Percentiles rank a stretch among this genome's conserved stretches.
These are phyloP conservation scores for Caenorhabditis auriculariae DNA, from an alignment of 2,888 invertebrate species.

Conservation along the genomic window DNA sequence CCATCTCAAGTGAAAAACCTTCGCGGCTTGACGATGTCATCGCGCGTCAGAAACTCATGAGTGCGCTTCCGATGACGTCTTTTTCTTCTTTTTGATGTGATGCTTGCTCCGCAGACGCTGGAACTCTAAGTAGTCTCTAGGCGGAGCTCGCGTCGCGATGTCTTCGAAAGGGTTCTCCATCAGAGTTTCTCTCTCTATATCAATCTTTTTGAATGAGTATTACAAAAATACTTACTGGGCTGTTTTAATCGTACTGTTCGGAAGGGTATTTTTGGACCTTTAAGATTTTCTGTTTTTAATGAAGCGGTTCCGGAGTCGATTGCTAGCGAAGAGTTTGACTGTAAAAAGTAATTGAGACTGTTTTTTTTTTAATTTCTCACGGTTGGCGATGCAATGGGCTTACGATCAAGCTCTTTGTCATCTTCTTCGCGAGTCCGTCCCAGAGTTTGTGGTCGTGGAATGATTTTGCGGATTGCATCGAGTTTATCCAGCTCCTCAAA, in stretches of 20 bases:
- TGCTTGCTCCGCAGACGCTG: constrained; percentile 17
- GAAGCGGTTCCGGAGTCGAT: too few relatives aligned
- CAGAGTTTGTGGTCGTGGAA: constrained; percentile 29
- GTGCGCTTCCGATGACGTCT: constrained; percentile 16
- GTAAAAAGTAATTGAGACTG: not conserved
- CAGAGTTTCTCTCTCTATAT: too few relatives aligned
- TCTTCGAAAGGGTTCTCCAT: constrained; percentile 48
- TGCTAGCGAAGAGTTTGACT: not conserved
- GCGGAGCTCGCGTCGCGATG: constrained; percentile 40
- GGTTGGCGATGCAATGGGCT: constrained; percentile 1
- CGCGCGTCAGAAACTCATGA: constrained; percentile 23
- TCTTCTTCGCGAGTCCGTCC: constrained; percentile 31
- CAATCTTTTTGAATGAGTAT: too few relatives aligned
- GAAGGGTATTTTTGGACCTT: too few relatives aligned
- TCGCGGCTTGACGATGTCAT: constrained; percentile 27
- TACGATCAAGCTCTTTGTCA: constrained; percentile 22
- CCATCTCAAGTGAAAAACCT: too few relatives aligned
- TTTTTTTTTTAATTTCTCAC: not conserved
- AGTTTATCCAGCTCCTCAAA: constrained; percentile 38
- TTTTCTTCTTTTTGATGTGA: constrained; percentile 14
- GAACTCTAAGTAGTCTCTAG: constrained; percentile 18
- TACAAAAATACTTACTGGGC: too few relatives aligned
- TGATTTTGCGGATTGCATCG: constrained; percentile 27
- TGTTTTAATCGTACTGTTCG: too few relatives aligned
- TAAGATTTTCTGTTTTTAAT: too few relatives aligned